A percentile compares a stretch with the other conserved stretches of the same genome.
Evolutionary conservation across 2,888 invertebrate species (phyloP).

Genomic region (Apamea sordens): DNA sequence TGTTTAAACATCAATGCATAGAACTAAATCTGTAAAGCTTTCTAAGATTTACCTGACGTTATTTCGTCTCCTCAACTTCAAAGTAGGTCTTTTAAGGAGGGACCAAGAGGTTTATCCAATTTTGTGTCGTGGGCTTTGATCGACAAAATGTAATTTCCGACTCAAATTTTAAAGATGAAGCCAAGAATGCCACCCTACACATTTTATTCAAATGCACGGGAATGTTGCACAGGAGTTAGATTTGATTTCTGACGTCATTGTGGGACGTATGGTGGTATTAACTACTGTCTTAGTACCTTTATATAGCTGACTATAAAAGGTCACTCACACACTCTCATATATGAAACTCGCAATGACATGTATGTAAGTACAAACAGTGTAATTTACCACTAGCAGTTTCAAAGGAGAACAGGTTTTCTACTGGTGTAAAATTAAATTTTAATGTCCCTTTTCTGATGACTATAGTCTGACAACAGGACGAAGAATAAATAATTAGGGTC

Average conservation of each 20-base stretch:
- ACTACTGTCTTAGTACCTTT: neutral
- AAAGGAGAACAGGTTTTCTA: neutral
- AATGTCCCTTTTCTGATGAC: neutral
- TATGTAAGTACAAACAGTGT: neutral
- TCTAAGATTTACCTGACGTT: neutral
- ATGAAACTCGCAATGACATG: neutral
- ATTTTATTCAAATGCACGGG: neutral
- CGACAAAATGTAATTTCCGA: neutral
- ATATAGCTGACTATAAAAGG: neutral
- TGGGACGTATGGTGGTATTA: neutral
- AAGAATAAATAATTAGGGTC: slow-evolving; percentile 31
- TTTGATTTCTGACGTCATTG: neutral
- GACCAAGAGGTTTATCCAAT: neutral
- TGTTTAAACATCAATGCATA: neutral
- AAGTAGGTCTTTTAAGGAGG: neutral
- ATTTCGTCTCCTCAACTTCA: neutral
- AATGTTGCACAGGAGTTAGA: neutral
- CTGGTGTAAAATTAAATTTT: neutral
- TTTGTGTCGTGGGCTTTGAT: neutral
- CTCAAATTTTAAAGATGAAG: neutral
- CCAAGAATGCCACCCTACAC: neutral
- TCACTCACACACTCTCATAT: neutral
- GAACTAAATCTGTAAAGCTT: neutral
- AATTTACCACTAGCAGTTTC: neutral
- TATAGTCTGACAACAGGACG: neutral